These are phyloP conservation scores for Plebejus argus DNA, from an alignment of 2,888 invertebrate species.

Conservation along the genomic window DNA sequence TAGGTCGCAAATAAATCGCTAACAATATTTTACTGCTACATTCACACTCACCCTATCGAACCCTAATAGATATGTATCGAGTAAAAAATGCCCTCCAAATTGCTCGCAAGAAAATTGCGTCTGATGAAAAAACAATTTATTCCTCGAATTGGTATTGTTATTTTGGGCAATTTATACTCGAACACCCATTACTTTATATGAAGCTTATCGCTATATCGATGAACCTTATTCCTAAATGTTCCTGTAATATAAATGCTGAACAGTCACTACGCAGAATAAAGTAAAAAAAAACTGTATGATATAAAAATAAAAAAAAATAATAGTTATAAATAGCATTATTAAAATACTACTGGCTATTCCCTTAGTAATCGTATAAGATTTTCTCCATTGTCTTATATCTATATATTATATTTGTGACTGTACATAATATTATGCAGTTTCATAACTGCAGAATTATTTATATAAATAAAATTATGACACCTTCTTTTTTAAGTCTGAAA, in stretches of 20 bases:
- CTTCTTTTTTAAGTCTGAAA: no score
- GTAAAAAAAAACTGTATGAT: no score
- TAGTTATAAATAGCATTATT: no score
- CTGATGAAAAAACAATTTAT: slow-evolving; percentile 40
- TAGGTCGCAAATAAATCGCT: slow-evolving; percentile 5
- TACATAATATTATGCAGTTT: no score
- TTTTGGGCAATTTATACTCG: slow-evolving; percentile 24
- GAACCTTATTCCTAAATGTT: background rate
- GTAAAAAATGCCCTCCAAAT: slow-evolving; percentile 47
- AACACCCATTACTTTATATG: slow-evolving; percentile 11
- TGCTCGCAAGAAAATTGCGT: slow-evolving; percentile 50
- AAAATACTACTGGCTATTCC: no score
- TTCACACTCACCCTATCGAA: slow-evolving; percentile 43
- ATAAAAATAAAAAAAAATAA: no score
- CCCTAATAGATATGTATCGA: slow-evolving; percentile 57
- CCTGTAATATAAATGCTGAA: no score
- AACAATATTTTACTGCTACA: slow-evolving; percentile 17
- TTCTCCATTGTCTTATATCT: no score
- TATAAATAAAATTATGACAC: no score
- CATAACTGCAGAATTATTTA: no score
- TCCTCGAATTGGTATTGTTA: slow-evolving; percentile 26
- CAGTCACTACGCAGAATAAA: background rate
- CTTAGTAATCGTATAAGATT: no score
- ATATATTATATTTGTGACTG: no score
- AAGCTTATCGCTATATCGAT: background rate